phyloP scores from a whole-genome alignment of 2,888 invertebrate species.

The Eristalis intricaria region DNA sequence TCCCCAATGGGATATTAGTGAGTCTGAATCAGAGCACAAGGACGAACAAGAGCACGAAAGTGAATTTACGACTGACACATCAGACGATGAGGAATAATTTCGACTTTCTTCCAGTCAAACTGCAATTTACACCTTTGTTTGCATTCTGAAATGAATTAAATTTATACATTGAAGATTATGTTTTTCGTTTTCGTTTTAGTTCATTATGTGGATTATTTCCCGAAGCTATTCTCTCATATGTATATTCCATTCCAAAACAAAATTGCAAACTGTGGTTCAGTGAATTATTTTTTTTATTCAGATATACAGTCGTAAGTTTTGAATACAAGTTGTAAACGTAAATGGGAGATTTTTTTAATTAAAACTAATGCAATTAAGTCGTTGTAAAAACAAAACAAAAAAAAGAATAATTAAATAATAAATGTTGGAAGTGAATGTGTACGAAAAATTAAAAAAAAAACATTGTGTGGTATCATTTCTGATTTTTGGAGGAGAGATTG shows the following conservation, averaged over 20 bases:
- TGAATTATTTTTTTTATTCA: constrained; percentile 39
- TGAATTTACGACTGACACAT: constrained; percentile 86
- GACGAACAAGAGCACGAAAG: constrained; percentile 85
- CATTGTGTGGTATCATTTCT: neutral
- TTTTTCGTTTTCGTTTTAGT: constrained; percentile 71
- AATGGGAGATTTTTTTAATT: constrained; percentile 54
- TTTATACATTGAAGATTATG: constrained; percentile 75
- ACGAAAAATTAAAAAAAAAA: neutral
- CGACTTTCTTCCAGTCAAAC: constrained; percentile 57
- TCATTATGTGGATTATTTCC: constrained; percentile 72
- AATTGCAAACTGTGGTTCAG: constrained; percentile 41
- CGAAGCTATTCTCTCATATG: constrained; percentile 58
- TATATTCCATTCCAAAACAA: constrained; percentile 68
- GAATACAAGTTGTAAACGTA: constrained; percentile 54
- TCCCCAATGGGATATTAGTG: constrained; percentile 99
- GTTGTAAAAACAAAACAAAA: constrained; percentile 50
- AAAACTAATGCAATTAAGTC: constrained; percentile 57
- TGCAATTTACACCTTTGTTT: constrained; percentile 55
- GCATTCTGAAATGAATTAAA: constrained; percentile 75
- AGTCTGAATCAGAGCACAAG: constrained; percentile 90
- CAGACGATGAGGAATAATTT: constrained; percentile 83
- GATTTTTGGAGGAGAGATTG: neutral
- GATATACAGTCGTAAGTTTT: constrained; percentile 63
- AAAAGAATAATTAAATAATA: constrained; percentile 38
- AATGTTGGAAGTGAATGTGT: constrained; percentile 61